Base-by-base conservation (phyloP, 2,797 vertebrate genomes). In the Oreochromis grahami region DNA sequence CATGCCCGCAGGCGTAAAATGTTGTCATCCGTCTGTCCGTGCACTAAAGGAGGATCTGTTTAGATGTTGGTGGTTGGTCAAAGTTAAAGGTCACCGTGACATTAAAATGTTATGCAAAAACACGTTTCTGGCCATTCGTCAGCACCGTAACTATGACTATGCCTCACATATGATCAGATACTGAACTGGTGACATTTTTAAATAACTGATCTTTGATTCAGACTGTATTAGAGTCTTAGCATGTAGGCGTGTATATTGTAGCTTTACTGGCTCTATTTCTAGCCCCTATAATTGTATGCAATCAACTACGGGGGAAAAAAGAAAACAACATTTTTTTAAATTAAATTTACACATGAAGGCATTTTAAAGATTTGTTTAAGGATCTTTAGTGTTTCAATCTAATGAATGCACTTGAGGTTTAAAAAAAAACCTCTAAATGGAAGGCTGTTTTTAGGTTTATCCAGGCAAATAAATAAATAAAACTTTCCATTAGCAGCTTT, bases 301-400 rank as follows among this genome's bases (percentile, higher is more conserved):
- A 50, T 50, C 43, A 72, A 48, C 43, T 72, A 12, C 2, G 3
- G 9, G 8, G 17, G 4, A 0, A 12, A 6, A 26, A 55, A n/a
- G 8, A 26, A 32, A 19, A 13, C 13, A 8, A 0, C 3, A 1
- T 19, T 51, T 51, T 52, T 4, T 0, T 0, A 2, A 48, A 48
- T 50, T 50, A 0, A n/a, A 74, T 50, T 32, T 19, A 50, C 17
- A 13, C 43, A 74, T n/a, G 10, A 72, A 72, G 15, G 41, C 68
- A 72, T 29, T 48, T 48, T 72, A 17, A 72, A 50, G 43, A 32
- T 50, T 50, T 50, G 17, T 50, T n/a, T 48, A 74, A n/a, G 10
- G 26, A 29, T 50, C 26, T 74, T 48, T 50, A 29, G 10, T 50
- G 43, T 74, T 74, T 74, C 70, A 74, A 74, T 29, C 70, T 3